phyloP scores from a whole-genome alignment of 2,797 vertebrate species.

The Hypotaenidia okinawae region DNA sequence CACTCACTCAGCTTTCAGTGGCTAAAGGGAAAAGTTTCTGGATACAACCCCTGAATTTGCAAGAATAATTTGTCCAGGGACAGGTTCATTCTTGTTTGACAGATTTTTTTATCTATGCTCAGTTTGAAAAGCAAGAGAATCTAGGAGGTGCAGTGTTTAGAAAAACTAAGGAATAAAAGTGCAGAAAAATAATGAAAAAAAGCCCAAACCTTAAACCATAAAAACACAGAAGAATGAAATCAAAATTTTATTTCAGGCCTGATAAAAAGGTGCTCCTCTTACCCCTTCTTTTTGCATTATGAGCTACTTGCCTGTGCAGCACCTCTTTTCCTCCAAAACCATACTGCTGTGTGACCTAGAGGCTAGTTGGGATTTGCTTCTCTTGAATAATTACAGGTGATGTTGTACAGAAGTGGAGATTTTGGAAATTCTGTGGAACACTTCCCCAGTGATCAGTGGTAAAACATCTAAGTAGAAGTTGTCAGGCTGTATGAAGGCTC shows the following conservation, averaged over 20 bases:
- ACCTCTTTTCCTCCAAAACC: not conserved
- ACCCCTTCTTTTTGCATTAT: not conserved
- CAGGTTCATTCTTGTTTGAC: slow-evolving; percentile 5
- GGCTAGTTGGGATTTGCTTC: not conserved
- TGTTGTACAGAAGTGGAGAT: not conserved
- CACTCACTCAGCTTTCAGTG: not conserved
- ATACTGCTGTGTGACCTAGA: not conserved
- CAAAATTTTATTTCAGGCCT: not conserved
- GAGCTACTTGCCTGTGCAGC: not conserved
- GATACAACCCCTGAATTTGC: slow-evolving; percentile 1
- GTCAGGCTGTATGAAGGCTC: not conserved
- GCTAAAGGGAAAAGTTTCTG: slow-evolving; percentile 7
- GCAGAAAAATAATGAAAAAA: not conserved
- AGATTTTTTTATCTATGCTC: not conserved
- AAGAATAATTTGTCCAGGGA: slow-evolving; percentile 26
- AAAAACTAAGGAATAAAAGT: not conserved
- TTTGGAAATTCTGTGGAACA: not conserved
- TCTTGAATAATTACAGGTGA: not conserved
- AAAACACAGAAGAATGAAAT: not conserved
- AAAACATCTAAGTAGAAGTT: not conserved
- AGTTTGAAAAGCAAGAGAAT: not conserved
- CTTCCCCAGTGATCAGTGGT: not conserved
- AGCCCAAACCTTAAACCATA: not conserved
- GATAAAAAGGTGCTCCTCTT: not conserved
- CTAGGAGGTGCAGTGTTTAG: not conserved